Evolutionary conservation across 1,140 invertebrate genomes (phyloP).

Genomic region (Vanessa tameamea): DNA sequence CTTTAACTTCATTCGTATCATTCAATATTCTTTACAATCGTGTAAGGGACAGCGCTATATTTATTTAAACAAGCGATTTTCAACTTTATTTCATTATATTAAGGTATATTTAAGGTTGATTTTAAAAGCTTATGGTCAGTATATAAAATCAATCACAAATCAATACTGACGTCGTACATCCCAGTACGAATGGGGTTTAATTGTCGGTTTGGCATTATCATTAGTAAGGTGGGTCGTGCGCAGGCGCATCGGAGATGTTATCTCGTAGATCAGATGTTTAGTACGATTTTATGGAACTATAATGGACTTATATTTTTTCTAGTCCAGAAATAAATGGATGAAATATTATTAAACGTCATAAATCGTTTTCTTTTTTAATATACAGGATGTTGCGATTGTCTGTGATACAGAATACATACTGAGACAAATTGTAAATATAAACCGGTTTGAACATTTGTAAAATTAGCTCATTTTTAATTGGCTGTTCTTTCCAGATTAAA

Average conservation of each 20-base stretch:
- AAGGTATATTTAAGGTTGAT: constrained; percentile 31
- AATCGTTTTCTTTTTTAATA: too few species aligned
- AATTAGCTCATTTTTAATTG: too few species aligned
- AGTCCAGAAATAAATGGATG: neutral
- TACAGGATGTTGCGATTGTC: too few species aligned
- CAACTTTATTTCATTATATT: constrained; percentile 17
- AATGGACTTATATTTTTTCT: neutral
- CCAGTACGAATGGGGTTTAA: constrained; percentile 64
- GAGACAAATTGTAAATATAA: too few species aligned
- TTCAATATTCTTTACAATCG: constrained; percentile 36
- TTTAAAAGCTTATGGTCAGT: constrained; percentile 28
- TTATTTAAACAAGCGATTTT: constrained; percentile 16
- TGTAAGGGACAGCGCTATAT: constrained; percentile 11
- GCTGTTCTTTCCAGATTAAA: too few species aligned
- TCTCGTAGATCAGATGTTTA: constrained; percentile 49
- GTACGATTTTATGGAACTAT: constrained; percentile 1
- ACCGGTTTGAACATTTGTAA: too few species aligned
- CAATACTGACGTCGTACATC: constrained; percentile 61
- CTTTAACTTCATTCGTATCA: constrained; percentile 26
- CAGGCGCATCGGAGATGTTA: constrained; percentile 57
- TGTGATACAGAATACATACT: too few species aligned
- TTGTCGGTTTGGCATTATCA: constrained; percentile 64
- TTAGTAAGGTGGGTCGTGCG: constrained; percentile 53
- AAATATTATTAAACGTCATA: too few species aligned
- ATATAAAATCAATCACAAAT: constrained; percentile 76